These are phyloP conservation scores for Psix sp. DNA, from an alignment of 1,140 invertebrate genomes.

Conservation along the genomic window DNA sequence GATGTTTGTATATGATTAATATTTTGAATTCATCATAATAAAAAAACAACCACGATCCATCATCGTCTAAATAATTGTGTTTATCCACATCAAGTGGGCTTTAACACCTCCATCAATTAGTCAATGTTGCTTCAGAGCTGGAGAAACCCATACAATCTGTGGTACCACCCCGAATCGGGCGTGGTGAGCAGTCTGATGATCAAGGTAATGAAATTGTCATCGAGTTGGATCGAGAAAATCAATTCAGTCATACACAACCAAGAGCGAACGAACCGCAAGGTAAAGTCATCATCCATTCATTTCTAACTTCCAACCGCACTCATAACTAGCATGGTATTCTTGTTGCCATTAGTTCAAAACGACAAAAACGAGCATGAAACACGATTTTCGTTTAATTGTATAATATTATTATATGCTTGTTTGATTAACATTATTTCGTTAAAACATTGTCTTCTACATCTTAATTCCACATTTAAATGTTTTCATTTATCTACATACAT, in stretches of 20 bases:
- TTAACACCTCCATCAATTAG: conserved; percentile 63
- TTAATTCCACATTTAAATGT: conserved; percentile 32
- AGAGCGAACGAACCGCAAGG: conserved; percentile 77
- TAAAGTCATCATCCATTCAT: conserved; percentile 63
- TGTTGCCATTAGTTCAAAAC: conserved; percentile 18
- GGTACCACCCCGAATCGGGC: conserved; percentile 71
- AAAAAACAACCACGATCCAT: conserved; percentile 21
- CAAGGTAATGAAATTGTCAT: conserved; percentile 77
- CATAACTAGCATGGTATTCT: conserved; percentile 26
- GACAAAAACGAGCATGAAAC: conserved; percentile 22
- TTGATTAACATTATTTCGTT: conserved; percentile 25
- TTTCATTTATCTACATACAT: too few species aligned
- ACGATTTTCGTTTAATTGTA: conserved; percentile 3
- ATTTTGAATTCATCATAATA: too few species aligned
- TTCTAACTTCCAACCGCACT: conserved; percentile 28
- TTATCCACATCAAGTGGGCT: conserved; percentile 30
- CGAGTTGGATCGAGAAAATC: conserved; percentile 76
- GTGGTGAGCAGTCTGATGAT: conserved; percentile 72
- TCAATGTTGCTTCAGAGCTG: conserved; percentile 75
- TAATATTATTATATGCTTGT: conserved; percentile 13
- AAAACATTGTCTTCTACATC: background rate
- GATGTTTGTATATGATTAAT: too few species aligned
- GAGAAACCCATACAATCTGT: conserved; percentile 73
- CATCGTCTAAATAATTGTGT: conserved; percentile 25
- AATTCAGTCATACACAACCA: conserved; percentile 76